Evolutionary conservation across 1,140 invertebrate species (phyloP).

Genomic region (Heliothis subflexa): DNA sequence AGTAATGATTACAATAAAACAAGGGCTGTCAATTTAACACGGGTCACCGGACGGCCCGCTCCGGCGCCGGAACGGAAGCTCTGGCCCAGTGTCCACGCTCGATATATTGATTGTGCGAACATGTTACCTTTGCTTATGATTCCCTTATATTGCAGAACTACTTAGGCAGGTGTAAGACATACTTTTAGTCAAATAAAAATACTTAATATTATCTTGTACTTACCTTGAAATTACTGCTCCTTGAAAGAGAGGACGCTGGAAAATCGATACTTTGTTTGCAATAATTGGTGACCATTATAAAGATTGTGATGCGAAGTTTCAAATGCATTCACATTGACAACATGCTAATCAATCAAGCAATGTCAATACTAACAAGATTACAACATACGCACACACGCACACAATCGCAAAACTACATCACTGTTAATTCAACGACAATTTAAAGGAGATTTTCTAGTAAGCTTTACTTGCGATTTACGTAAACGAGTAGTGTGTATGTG

Average conservation of each 20-base stretch:
- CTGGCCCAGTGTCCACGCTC: constrained; percentile 51
- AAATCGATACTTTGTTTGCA: too few species aligned
- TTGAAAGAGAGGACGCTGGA: too few species aligned
- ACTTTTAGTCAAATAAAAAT: too few species aligned
- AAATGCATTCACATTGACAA: neutral
- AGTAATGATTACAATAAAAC: neutral
- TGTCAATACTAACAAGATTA: neutral
- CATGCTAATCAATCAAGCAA: neutral
- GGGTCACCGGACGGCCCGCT: constrained; percentile 25
- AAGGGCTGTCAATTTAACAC: neutral
- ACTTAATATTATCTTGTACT: too few species aligned
- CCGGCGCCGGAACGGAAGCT: constrained; percentile 50
- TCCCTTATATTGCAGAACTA: neutral
- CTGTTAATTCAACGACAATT: neutral
- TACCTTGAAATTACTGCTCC: too few species aligned
- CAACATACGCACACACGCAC: neutral
- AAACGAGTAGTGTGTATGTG: neutral
- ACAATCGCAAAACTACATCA: neutral
- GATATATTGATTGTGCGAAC: constrained; percentile 55
- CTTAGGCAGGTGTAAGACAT: neutral
- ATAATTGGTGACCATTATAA: neutral
- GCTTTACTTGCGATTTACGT: neutral
- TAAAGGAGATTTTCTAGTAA: neutral
- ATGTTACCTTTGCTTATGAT: constrained; percentile 25
- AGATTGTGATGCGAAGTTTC: neutral